phyloP scores from a whole-genome alignment of 2,797 vertebrate genomes.

The Carduelis carduelis region DNA sequence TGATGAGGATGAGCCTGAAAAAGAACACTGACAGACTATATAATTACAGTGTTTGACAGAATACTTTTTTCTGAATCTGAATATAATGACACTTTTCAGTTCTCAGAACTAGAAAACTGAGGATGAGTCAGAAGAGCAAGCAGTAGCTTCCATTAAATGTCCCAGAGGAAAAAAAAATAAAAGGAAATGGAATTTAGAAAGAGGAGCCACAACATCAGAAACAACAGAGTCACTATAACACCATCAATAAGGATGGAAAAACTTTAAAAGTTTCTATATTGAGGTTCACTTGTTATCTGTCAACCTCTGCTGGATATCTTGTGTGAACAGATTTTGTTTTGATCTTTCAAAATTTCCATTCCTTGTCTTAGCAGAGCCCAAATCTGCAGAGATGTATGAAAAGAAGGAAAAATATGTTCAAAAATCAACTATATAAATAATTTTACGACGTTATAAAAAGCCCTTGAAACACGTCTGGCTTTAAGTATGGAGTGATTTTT shows the following conservation, averaged over 20 bases:
- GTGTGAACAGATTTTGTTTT: neutral
- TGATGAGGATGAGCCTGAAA: neutral
- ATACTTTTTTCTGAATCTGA: neutral
- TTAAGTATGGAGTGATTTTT: neutral
- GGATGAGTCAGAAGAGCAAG: slow-evolving; percentile 20
- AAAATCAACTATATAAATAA: neutral
- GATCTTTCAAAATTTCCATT: neutral
- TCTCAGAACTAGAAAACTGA: neutral
- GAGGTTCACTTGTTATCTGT: neutral
- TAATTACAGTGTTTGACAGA: neutral
- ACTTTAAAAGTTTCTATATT: neutral
- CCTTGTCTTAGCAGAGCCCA: neutral
- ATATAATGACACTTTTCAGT: slow-evolving; percentile 31
- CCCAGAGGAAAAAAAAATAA: neutral
- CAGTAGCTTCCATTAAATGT: neutral
- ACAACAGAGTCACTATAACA: neutral
- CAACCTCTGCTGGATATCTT: neutral
- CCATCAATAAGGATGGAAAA: neutral
- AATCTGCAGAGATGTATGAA: neutral
- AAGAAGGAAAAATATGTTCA: neutral
- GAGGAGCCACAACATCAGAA: neutral
- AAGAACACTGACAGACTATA: neutral
- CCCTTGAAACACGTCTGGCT: neutral
- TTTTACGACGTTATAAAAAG: neutral
- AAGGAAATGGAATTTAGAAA: neutral